Conservation (phyloP, 2,888 invertebrate genomes). For the Zonitis immaculata region DNA sequence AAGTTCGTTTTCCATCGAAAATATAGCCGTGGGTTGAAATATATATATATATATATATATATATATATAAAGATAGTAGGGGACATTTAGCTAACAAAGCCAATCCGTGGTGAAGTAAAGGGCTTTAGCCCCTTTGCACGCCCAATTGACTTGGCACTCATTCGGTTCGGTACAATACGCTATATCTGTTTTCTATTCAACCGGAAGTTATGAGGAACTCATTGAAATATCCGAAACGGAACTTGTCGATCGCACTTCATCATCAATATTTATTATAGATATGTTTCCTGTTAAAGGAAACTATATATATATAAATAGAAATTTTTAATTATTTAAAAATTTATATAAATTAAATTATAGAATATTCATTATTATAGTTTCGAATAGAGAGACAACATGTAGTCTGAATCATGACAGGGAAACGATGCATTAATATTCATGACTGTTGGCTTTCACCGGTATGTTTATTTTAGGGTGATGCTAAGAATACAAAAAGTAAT, state of each 20-base stretch:
- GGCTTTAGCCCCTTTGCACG: conserved; percentile 34
- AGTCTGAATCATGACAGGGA: conserved; percentile 30
- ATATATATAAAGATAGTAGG: too few relatives aligned
- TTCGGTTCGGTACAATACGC: conserved; percentile 35
- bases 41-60: too few relatives aligned
- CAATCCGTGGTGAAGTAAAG: conserved; percentile 37
- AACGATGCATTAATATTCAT: conserved; percentile 36
- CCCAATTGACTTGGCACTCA: conserved; percentile 44
- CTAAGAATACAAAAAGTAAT: conserved; percentile 22
- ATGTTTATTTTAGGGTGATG: conserved; percentile 20
- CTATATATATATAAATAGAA: too few relatives aligned
- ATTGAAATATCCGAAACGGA: conserved; percentile 47
- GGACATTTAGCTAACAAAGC: conserved; percentile 40
- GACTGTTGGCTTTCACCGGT: conserved; percentile 22
- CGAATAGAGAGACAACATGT: conserved; percentile 17
- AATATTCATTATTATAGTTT: too few relatives aligned
- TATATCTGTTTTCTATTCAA: conserved; percentile 36
- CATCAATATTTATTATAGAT: conserved; percentile 34
- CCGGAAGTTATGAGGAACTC: conserved; percentile 49
- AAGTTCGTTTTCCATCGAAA: conserved; percentile 35
- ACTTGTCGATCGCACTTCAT: conserved; percentile 40
- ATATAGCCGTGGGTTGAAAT: conserved; percentile 29
- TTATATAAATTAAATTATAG: not conserved
- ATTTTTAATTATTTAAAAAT: not conserved
- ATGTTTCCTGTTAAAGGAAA: conserved; percentile 31